Conservation (phyloP, 2,888 invertebrate species). For the Caenorhabditis sp. region DNA sequence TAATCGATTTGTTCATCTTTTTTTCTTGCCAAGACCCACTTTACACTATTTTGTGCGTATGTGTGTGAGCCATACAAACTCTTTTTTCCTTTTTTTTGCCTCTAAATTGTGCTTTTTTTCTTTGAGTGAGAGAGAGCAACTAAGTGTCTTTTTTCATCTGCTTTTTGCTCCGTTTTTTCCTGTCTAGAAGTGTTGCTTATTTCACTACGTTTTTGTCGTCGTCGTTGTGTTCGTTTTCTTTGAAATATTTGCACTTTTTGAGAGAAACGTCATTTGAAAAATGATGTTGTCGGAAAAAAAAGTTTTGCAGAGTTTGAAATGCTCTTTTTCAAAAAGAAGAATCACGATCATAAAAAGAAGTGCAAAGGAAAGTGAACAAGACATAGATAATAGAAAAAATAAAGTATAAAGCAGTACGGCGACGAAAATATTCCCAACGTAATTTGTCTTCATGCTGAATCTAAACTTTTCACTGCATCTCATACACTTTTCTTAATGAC, state of each 20-base stretch:
- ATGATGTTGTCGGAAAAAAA: too few species aligned
- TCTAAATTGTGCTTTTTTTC: conserved; percentile 1
- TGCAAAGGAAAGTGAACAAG: too few species aligned
- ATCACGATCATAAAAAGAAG: too few species aligned
- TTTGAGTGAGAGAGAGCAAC: conserved; percentile 7
- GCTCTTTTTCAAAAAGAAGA: too few species aligned
- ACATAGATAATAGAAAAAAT: too few species aligned
- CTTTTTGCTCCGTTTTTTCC: conserved; percentile 10
- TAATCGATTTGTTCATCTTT: conserved; percentile 19
- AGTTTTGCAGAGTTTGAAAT: too few species aligned
- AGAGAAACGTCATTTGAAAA: too few species aligned
- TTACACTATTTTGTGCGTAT: conserved; percentile 28
- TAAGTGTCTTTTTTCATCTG: conserved; percentile 1
- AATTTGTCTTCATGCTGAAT: too few species aligned
- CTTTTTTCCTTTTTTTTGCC: conserved; percentile 8
- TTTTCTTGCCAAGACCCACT: conserved; percentile 26
- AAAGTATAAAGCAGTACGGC: too few species aligned
- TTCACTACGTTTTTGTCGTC: neutral
- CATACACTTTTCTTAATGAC: too few species aligned
- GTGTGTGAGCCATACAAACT: neutral
- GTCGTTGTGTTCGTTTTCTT: neutral
- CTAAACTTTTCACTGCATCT: too few species aligned
- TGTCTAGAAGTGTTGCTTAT: neutral
- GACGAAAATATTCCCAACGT: too few species aligned
- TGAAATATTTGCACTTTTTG: neutral